Percentiles rank a stretch among this genome's conserved stretches.
These are phyloP conservation scores for Lacanobia oleracea DNA, from an alignment of 2,888 invertebrate species.

Conservation along the genomic window DNA sequence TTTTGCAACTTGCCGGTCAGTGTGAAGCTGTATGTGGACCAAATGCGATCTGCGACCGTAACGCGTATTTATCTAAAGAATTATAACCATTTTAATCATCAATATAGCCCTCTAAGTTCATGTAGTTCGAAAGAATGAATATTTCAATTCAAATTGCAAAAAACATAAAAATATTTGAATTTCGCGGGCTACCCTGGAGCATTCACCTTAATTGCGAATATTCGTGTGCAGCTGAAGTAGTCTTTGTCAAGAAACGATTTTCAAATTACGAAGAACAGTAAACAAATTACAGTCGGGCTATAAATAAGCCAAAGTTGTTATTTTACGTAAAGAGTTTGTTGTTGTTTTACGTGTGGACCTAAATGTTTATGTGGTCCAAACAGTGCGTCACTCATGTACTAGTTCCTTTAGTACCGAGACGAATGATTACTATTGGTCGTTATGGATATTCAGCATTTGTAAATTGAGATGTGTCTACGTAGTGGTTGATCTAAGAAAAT, in stretches of 20 bases:
- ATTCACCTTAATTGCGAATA: neutral
- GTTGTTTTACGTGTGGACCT: slow-evolving; percentile 19
- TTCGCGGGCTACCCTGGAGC: too few relatives aligned
- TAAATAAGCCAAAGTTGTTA: slow-evolving; percentile 1
- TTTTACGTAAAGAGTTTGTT: slow-evolving; percentile 2
- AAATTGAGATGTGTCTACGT: slow-evolving; percentile 5
- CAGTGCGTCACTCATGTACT: slow-evolving; percentile 34
- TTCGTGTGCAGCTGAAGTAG: neutral
- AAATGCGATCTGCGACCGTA: too few relatives aligned
- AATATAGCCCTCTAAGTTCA: too few relatives aligned
- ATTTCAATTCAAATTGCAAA: too few relatives aligned
- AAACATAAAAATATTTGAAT: too few relatives aligned
- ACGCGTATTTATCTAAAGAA: too few relatives aligned
- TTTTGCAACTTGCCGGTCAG: too few relatives aligned
- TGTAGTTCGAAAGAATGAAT: too few relatives aligned
- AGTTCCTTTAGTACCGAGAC: slow-evolving; percentile 39
- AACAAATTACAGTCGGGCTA: slow-evolving; percentile 1
- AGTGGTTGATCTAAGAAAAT: slow-evolving; percentile 15
- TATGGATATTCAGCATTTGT: slow-evolving; percentile 17
- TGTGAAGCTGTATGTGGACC: too few relatives aligned
- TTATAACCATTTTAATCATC: too few relatives aligned
- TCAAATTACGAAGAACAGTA: neutral
- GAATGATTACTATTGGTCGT: slow-evolving; percentile 19
- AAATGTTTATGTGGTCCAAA: slow-evolving; percentile 22
- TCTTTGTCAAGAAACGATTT: neutral